Evolutionary conservation across 2,888 invertebrate genomes (phyloP), one percentile per base, ranked within the genome.

Genomic region (Bugula neritina): DNA sequence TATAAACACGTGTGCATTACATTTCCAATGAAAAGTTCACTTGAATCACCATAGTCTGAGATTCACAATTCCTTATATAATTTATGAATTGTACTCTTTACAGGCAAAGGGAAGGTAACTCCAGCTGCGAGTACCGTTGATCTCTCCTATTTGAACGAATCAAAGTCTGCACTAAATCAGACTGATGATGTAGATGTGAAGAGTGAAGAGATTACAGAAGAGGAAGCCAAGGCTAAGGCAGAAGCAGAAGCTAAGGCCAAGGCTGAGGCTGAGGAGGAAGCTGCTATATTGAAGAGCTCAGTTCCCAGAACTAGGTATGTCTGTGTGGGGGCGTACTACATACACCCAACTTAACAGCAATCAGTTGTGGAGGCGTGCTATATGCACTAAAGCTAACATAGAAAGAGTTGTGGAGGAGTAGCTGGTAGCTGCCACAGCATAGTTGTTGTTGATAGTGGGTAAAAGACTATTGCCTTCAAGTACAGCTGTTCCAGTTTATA

Each of bases 121-220:
- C 63, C 63, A 2, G 63, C 63, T 29, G 29, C 63, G 10, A 63
- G 63, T 34, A 63, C 63, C 5, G 63, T 63, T 13, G 63, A 63
- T 31, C 34, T 63, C 10, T 27, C 21, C 31, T 31, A 63, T 31
- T 5, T 27, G 10, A 27, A 63, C 31, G 27, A 63, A 31, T 63
- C 63, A 5, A 25, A 63, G n/a, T 29, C 63, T 29, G 25, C 10
- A 31, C 31, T 63, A 31, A 63, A 63, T 27, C 27, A 21, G 13
- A 10, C 13, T 2, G 63, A 63, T 13, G 63, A 63, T 31, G 63
- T 63, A 25, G 63, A 63, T 13, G 17, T 63, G 2, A 31, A 31
- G 29, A 31, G 31, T 63, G 63, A 63, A 31, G 63, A 63, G 63
- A 5, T 63, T 10, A 21, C 27, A 31, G 43, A 43, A 10, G 43